Conservation (phyloP, 2,888 invertebrate species). For the Coelopa pilipes region DNA sequence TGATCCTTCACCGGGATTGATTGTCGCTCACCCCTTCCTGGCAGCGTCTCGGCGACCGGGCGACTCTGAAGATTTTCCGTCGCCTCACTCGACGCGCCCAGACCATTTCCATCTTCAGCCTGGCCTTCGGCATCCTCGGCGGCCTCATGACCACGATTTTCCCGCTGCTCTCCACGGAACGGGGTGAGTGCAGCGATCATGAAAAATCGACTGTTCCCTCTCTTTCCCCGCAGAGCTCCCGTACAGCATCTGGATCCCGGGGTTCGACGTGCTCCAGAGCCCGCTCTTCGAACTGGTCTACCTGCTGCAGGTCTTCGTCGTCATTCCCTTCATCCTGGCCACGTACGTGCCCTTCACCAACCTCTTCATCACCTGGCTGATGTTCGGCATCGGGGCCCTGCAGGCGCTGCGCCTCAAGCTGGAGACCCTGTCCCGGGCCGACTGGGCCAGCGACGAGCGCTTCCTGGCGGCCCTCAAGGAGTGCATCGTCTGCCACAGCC, state of each 20-base stretch:
- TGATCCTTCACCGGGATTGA: too few relatives aligned
- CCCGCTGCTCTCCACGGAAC: slow-evolving; percentile 38
- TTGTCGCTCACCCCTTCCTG: too few relatives aligned
- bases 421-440: slow-evolving; percentile 33
- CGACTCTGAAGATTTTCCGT: slow-evolving; percentile 32
- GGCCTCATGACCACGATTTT: slow-evolving; percentile 34
- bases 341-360: slow-evolving; percentile 49
- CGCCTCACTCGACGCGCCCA: slow-evolving; percentile 17
- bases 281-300: slow-evolving; percentile 48
- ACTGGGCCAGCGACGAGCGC: slow-evolving; percentile 29
- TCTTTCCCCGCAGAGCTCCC: slow-evolving; percentile 40
- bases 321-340: slow-evolving; percentile 42
- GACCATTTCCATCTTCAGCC: slow-evolving; percentile 35
- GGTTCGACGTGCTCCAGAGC: slow-evolving; percentile 39
- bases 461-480: slow-evolving; percentile 41
- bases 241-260: slow-evolving; percentile 38
- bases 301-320: slow-evolving; percentile 36
- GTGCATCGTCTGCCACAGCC: slow-evolving; percentile 46
- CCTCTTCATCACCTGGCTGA: slow-evolving; percentile 46
- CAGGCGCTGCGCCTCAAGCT: slow-evolving; percentile 46
- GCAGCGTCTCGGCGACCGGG: slow-evolving; percentile 33
- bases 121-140: slow-evolving; percentile 36
- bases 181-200: slow-evolving; percentile 37
- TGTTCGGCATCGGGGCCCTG: slow-evolving; percentile 47
- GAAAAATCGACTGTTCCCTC: background rate